Base-by-base conservation (phyloP, 2,797 vertebrate species). In the Emys orbicularis region DNA sequence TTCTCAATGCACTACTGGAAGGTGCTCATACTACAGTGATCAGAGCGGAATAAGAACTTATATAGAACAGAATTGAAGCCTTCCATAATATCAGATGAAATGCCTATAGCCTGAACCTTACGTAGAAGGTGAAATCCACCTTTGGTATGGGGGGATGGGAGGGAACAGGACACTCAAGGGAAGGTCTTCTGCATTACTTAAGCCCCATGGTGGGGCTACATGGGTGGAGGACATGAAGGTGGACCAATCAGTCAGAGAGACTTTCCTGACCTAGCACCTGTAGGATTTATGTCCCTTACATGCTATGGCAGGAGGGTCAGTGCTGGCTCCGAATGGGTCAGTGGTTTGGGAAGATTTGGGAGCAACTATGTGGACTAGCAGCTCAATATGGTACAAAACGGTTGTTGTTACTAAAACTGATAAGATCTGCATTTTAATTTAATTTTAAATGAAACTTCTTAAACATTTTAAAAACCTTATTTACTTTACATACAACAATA, bases 51-150 rank as follows among this genome's bases (percentile, higher is more conserved):
- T 31, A 65, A 93, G 84, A 25, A 74, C 21, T 12, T 12, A 19
- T 56, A 29, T 25, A 54, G 59, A 81, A 0, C 1, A 61, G n/a
- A 86, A 31, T 57, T 27, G 44, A 81, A 9, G 5, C 12, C 16
- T 84, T 83, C 47, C 54, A 52, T 3, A 6, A 37, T 1, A 50
- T 5, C 29, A 59, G 1, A 27, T 53, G 37, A 79, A 79, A 1
- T 74, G 31, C 5, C 1, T 0, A 15, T 77, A 31, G 15, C 31
- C 3, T 2, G 27, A 84, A 5, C n/a, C 84, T 83, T 15, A 2
- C 4, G 27, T 84, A 27, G 2, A 3, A 41, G 44, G 29, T 52
- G 49, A 79, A 54, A 56, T 21, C 54, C 2, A 49, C 2, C 13
- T 18, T 2, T 68, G 80, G 12, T 31, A 10, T 41, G 44, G 74